Evolutionary conservation across 2,888 invertebrate species (phyloP).

Genomic region (Drepana falcataria): DNA sequence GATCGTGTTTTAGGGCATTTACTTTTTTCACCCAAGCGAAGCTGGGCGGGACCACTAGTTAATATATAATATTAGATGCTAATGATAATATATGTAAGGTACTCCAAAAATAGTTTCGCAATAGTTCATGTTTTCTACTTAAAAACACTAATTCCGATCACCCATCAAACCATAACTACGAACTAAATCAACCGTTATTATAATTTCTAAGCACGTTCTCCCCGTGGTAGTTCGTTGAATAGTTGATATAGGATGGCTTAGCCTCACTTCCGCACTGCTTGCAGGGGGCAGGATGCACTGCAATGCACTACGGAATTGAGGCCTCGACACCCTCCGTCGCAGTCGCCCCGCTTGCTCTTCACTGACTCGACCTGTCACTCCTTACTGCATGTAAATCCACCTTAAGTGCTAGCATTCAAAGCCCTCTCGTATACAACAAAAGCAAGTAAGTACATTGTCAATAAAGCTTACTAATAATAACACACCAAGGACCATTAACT

Average conservation of each 20-base stretch:
- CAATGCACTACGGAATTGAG: slow-evolving; percentile 99
- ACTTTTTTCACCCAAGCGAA: too few relatives aligned
- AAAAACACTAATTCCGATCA: too few relatives aligned
- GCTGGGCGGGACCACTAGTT: too few relatives aligned
- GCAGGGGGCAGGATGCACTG: slow-evolving; percentile 91
- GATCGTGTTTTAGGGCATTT: too few relatives aligned
- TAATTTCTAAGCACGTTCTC: too few relatives aligned
- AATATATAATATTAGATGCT: too few relatives aligned
- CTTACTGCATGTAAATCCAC: slow-evolving; percentile 4
- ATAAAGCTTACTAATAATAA: neutral
- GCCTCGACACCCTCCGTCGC: slow-evolving; percentile 76
- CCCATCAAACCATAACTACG: too few relatives aligned
- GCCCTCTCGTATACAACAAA: neutral
- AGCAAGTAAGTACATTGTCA: neutral
- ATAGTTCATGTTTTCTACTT: too few relatives aligned
- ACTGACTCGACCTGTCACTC: slow-evolving; percentile 19
- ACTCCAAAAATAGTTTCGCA: too few relatives aligned
- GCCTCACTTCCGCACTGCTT: slow-evolving; percentile 97
- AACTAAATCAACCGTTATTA: too few relatives aligned
- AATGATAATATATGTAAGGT: too few relatives aligned
- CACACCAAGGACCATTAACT: neutral
- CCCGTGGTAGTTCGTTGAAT: slow-evolving; percentile 22
- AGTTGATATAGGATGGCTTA: slow-evolving; percentile 64
- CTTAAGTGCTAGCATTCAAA: slow-evolving; percentile 23
- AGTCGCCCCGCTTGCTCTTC: slow-evolving; percentile 23